A percentile compares a stretch with the other conserved stretches of the same genome.
Evolutionary conservation across 2,888 invertebrate genomes (phyloP).

Genomic region (Amorpha juglandis): DNA sequence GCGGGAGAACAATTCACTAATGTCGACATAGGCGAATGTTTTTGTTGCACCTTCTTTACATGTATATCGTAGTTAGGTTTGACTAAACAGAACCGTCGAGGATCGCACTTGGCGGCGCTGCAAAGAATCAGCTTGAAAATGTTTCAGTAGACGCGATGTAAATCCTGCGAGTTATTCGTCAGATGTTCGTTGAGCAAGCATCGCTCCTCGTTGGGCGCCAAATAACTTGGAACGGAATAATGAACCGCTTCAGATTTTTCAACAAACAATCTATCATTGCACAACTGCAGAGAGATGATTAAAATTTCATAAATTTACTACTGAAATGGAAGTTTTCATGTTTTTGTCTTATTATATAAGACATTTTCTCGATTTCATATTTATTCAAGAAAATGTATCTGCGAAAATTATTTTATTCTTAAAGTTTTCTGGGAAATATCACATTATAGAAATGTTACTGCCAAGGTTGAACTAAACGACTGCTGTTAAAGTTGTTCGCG

Average conservation of each 20-base stretch:
- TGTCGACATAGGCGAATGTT: constrained; percentile 82
- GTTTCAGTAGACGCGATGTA: constrained; percentile 1
- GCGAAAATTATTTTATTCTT: not conserved
- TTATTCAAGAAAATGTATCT: not conserved
- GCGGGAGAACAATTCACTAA: constrained; percentile 84
- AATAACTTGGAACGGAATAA: constrained; percentile 73
- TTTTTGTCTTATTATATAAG: not conserved
- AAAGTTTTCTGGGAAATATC: not conserved
- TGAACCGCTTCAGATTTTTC: constrained; percentile 69
- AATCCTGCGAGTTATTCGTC: constrained; percentile 59
- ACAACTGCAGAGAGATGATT: constrained; percentile 53
- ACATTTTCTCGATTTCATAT: not conserved
- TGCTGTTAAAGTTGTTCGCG: constrained; percentile 36
- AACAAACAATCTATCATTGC: constrained; percentile 66
- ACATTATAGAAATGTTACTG: not conserved
- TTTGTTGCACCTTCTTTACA: constrained; percentile 82
- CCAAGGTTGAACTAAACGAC: not conserved
- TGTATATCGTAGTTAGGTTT: constrained; percentile 70
- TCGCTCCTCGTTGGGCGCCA: constrained; percentile 67
- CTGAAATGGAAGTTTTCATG: constrained; percentile 39
- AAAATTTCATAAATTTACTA: constrained; percentile 56
- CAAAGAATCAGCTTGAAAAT: constrained; percentile 2
- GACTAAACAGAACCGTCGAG: constrained; percentile 54
- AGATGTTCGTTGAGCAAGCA: constrained; percentile 58
- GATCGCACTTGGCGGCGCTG: not conserved